A percentile compares a stretch with the other conserved stretches of the same genome.
Evolutionary conservation across 2,113 vertebrate species (phyloP).

Genomic region (Sula dactylatra): DNA sequence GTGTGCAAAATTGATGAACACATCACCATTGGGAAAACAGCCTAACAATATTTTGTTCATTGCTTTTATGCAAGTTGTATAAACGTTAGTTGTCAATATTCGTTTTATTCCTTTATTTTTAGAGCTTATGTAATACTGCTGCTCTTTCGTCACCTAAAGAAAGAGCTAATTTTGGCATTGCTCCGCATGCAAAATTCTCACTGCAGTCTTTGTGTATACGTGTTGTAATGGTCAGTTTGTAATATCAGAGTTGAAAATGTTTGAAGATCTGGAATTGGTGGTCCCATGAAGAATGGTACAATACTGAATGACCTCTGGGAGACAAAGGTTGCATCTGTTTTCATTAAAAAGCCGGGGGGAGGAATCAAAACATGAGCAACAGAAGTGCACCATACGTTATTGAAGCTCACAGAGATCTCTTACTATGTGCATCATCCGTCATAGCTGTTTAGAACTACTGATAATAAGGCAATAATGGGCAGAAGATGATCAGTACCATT

Average conservation of each 20-base stretch:
- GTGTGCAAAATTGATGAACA: background rate
- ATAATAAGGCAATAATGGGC: background rate
- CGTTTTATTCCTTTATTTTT: background rate
- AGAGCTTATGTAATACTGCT: background rate
- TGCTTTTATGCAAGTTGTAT: background rate
- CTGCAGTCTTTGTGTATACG: background rate
- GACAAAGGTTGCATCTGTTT: background rate
- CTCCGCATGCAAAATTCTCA: background rate
- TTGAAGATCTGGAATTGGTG: background rate
- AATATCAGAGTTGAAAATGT: background rate
- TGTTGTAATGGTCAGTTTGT: background rate
- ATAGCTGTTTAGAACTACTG: background rate
- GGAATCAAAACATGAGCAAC: background rate
- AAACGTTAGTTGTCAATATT: background rate
- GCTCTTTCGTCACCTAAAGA: background rate
- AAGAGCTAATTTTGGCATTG: background rate
- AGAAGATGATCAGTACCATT: background rate
- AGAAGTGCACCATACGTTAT: background rate
- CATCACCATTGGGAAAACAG: background rate
- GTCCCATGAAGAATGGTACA: background rate
- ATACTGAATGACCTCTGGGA: background rate
- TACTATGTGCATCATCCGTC: background rate
- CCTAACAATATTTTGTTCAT: background rate
- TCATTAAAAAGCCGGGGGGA: background rate
- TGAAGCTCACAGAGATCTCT: background rate